These are phyloP conservation scores for Trypoxylon attenuatum DNA, from an alignment of 2,888 invertebrate species.

Conservation along the genomic window DNA sequence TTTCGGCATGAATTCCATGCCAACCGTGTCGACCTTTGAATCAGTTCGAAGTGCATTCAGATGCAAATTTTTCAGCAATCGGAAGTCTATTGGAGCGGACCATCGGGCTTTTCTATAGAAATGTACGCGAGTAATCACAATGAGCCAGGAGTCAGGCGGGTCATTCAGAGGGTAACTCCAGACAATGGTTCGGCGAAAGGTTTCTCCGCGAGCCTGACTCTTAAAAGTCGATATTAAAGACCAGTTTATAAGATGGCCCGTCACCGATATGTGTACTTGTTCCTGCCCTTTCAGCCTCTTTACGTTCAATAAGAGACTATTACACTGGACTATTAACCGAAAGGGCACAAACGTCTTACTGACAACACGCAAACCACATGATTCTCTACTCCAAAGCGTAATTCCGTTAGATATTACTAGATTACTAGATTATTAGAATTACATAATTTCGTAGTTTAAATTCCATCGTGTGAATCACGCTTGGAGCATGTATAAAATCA, in stretches of 20 bases:
- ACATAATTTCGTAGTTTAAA: too few species aligned
- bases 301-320: constrained; percentile 19
- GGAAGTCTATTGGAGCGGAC: constrained; percentile 4
- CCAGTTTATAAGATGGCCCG: constrained; percentile 17
- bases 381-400: too few species aligned
- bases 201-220: constrained; percentile 23
- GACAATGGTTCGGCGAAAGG: constrained; percentile 34
- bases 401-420: too few species aligned
- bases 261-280: constrained; percentile 32
- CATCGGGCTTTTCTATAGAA: constrained; percentile 12
- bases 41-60: too few species aligned
- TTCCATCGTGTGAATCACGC: too few species aligned
- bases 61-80: constrained; percentile 1
- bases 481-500: too few species aligned
- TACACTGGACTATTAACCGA: constrained; percentile 12
- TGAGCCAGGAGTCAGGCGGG: constrained; percentile 25
- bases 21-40: too few species aligned
- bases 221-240: constrained; percentile 33
- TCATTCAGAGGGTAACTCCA: constrained; percentile 29
- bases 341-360: constrained; percentile 8
- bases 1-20: too few species aligned
- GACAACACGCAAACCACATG: too few species aligned
- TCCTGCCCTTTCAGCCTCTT: constrained; percentile 21
- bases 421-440: too few species aligned
- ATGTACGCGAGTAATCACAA: constrained; percentile 14